Conservation (phyloP, 2,797 vertebrate genomes). For the Tauraco hartlaubi region DNA sequence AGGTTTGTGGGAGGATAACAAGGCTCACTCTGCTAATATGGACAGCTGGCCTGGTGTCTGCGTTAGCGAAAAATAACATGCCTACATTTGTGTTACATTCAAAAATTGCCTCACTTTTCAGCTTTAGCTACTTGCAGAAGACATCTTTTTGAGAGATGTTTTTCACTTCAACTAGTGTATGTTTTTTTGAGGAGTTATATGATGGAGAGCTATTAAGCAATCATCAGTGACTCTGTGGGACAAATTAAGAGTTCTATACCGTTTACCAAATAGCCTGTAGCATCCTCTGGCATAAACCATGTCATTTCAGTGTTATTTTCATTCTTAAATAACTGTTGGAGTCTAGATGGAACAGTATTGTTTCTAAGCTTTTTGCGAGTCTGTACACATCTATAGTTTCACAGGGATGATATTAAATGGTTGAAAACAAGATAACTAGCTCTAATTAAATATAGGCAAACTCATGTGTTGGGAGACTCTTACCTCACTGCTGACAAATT, state of each 20-base stretch:
- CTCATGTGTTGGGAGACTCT: neutral
- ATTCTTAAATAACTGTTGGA: neutral
- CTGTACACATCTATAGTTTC: neutral
- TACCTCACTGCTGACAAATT: neutral
- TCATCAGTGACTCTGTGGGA: neutral
- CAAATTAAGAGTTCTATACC: neutral
- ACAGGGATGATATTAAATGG: neutral
- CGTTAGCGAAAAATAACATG: neutral
- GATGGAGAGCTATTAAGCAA: neutral
- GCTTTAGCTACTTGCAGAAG: neutral
- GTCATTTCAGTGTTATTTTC: neutral
- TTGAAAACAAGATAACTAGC: neutral
- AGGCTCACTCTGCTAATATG: neutral
- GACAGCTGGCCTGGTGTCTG: neutral
- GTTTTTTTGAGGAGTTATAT: neutral
- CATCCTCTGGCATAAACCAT: neutral
- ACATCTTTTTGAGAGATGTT: neutral
- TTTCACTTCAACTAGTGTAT: neutral
- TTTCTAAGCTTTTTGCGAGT: neutral
- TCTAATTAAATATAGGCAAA: neutral
- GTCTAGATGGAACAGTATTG: neutral
- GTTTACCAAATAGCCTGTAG: neutral
- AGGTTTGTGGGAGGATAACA: accelerated
- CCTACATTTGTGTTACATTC: neutral
- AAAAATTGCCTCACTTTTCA: neutral